Percentiles rank a stretch among this genome's conserved stretches.
Conservation (phyloP, 2,888 invertebrate species). For the Imbricaverruca yamaguchii region DNA sequence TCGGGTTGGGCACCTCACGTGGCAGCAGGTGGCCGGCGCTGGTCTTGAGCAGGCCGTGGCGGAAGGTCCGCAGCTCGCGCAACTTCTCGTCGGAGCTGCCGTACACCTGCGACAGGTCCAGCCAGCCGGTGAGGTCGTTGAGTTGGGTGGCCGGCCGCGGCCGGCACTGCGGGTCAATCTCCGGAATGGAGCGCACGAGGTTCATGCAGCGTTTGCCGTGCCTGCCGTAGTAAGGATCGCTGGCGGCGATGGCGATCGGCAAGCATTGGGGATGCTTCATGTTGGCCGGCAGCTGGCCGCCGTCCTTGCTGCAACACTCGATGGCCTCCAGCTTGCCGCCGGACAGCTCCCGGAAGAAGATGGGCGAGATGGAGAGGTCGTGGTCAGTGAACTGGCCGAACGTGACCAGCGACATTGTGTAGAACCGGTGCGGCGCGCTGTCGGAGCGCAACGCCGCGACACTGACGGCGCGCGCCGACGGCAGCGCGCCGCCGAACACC, state of each 20-base stretch:
- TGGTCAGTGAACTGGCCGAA: conserved; percentile 33
- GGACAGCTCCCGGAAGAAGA: conserved; percentile 25
- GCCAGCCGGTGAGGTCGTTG: background rate
- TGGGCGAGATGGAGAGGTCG: conserved; percentile 31
- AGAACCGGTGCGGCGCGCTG: background rate
- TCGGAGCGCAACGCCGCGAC: background rate
- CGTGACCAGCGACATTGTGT: conserved; percentile 30
- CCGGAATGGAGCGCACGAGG: conserved; percentile 25
- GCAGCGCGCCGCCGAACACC: background rate
- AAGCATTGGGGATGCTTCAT: conserved; percentile 35
- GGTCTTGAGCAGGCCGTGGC: background rate
- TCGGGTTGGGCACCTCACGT: no score
- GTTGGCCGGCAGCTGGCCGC: conserved; percentile 28
- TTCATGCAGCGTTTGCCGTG: conserved; percentile 31
- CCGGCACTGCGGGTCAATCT: background rate
- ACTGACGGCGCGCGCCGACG: background rate
- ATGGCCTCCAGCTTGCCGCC: conserved; percentile 27
- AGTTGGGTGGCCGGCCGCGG: conserved; percentile 8
- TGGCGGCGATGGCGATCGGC: conserved; percentile 35
- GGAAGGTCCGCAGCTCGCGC: background rate
- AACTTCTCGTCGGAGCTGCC: background rate
- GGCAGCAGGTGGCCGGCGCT: background rate
- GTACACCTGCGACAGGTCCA: conserved; percentile 12
- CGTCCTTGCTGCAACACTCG: conserved; percentile 34
- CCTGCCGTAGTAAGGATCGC: conserved; percentile 34